These are phyloP conservation scores for Cheilosia impressa DNA, from an alignment of 2,888 invertebrate species.

Conservation along the genomic window DNA sequence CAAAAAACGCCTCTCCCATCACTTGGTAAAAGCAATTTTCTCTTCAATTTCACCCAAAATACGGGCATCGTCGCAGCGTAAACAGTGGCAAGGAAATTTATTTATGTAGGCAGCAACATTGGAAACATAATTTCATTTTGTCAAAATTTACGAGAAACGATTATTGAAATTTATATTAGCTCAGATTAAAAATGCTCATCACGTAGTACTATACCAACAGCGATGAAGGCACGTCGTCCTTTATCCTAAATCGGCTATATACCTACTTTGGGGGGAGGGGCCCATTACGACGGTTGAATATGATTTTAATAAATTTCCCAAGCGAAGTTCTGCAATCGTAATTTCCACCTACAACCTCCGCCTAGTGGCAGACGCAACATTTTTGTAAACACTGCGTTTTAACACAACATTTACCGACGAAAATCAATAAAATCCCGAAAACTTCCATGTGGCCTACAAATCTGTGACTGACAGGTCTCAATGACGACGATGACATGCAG, in stretches of 20 bases:
- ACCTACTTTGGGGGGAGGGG: conserved; percentile 5
- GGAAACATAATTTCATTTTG: conserved; percentile 67
- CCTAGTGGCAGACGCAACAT: not conserved
- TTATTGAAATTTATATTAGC: conserved; percentile 72
- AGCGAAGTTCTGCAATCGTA: not conserved
- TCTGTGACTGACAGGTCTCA: conserved; percentile 74
- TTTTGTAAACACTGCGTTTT: conserved; percentile 39
- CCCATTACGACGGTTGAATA: conserved; percentile 37
- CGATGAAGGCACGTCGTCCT: conserved; percentile 54
- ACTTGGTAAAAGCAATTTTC: conserved; percentile 46
- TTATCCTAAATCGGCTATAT: conserved; percentile 34
- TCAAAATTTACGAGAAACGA: conserved; percentile 68
- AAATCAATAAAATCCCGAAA: conserved; percentile 72
- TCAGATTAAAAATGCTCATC: conserved; percentile 61
- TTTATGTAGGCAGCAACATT: conserved; percentile 29
- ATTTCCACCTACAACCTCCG: not conserved
- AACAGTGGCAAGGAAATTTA: conserved; percentile 8
- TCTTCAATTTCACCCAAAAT: conserved; percentile 39
- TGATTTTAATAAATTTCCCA: conserved; percentile 46
- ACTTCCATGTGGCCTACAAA: conserved; percentile 73
- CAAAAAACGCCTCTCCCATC: not conserved
- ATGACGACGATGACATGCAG: conserved; percentile 75
- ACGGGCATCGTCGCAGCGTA: not conserved
- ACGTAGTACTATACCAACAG: conserved; percentile 47
- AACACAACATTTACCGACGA: conserved; percentile 35